Percentiles rank a stretch among this genome's conserved stretches.
Conservation (phyloP, 2,797 vertebrate species). For the Odontamblyopus lacepedii region DNA sequence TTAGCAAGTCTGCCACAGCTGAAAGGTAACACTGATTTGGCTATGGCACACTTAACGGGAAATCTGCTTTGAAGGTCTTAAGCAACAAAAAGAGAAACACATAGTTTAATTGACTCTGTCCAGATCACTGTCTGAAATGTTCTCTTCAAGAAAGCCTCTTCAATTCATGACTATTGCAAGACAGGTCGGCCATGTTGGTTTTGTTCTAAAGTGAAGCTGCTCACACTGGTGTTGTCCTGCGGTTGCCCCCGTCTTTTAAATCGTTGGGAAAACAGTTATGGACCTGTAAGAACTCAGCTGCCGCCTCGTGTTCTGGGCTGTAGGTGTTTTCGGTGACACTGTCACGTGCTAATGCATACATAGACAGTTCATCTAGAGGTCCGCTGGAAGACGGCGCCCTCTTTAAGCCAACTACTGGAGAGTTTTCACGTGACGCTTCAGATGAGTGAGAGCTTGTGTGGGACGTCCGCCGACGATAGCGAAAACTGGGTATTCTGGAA, state of each 20-base stretch:
- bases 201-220: not conserved
- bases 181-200: constrained; percentile 15
- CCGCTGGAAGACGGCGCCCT: constrained; percentile 79
- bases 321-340: constrained; percentile 86
- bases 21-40: constrained; percentile 39
- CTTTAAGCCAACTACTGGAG: constrained; percentile 85
- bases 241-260: constrained; percentile 90
- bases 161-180: constrained; percentile 24
- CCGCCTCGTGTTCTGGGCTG: constrained; percentile 90
- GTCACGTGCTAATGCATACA: constrained; percentile 94
- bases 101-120: constrained; percentile 23
- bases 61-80: constrained; percentile 41
- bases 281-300: constrained; percentile 90
- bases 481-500: constrained; percentile 95
- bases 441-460: constrained; percentile 92
- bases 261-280: constrained; percentile 98
- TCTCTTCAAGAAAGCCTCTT: not conserved
- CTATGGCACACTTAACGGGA: constrained; percentile 52
- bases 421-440: constrained; percentile 90
- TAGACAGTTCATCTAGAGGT: constrained; percentile 91
- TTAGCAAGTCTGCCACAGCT: constrained; percentile 32
- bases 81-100: constrained; percentile 27
- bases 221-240: constrained; percentile 96
- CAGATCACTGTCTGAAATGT: constrained; percentile 14
- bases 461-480: constrained; percentile 89